Conservation (phyloP, 2,797 vertebrate species). For the Danio kyathit region DNA sequence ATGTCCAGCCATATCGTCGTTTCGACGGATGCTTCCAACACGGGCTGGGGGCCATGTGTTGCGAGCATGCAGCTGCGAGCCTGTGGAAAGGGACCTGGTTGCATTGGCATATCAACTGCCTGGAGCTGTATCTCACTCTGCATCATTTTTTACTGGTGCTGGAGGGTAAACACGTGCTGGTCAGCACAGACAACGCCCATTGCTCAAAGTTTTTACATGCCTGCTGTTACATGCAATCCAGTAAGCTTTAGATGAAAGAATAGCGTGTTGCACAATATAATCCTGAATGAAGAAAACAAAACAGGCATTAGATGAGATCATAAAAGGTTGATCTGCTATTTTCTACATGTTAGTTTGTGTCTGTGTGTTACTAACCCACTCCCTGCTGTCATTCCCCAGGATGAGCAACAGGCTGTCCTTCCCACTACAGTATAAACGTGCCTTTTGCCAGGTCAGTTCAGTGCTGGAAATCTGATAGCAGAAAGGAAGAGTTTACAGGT, state of each 20-base stretch:
- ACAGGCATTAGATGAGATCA: not conserved
- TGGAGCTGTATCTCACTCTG: no score
- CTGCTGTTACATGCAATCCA: constrained; percentile 12
- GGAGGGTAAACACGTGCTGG: no score
- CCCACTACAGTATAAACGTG: not conserved
- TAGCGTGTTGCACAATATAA: not conserved
- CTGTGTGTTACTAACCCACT: not conserved
- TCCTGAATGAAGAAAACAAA: not conserved
- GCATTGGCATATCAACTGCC: no score
- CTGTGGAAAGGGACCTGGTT: no score
- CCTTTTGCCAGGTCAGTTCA: not conserved
- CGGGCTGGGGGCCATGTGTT: no score
- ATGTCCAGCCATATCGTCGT: no score
- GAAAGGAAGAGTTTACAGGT: not conserved
- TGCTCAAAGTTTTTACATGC: not conserved
- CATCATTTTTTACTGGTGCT: no score
- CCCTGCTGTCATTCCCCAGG: not conserved
- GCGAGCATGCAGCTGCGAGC: no score
- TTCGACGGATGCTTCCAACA: no score
- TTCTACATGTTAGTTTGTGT: not conserved
- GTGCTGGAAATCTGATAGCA: not conserved
- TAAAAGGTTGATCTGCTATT: not conserved
- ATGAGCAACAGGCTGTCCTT: not conserved
- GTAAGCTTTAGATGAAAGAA: not conserved
- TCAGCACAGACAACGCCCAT: no score